Evolutionary conservation across 2,888 invertebrate species (phyloP).

Genomic region (Synanthedon formicaeformis): DNA sequence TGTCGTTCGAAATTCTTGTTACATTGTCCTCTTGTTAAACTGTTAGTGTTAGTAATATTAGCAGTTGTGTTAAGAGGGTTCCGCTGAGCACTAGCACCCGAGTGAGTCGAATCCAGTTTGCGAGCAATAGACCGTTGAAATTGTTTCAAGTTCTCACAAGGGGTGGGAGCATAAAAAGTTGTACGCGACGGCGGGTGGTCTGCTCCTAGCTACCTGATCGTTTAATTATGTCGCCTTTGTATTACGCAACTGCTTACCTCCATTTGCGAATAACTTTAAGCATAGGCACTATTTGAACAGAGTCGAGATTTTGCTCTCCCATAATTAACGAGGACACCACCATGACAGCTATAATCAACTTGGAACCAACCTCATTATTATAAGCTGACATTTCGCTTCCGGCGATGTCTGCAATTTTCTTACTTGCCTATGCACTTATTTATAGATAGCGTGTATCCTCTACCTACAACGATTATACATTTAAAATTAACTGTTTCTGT

Average conservation of each 20-base stretch:
- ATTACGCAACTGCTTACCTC: not conserved
- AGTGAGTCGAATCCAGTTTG: not conserved
- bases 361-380: not conserved
- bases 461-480: too few species aligned
- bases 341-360: not conserved
- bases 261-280: too few species aligned
- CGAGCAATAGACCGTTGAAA: not conserved
- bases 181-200: conserved; percentile 5
- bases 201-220: conserved; percentile 37
- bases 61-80: not conserved
- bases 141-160: not conserved
- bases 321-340: too few species aligned
- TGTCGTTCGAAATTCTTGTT: conserved; percentile 25
- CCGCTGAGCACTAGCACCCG: not conserved
- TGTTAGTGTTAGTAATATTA: conserved; percentile 3
- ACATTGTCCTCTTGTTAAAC: conserved; percentile 10
- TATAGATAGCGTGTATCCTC: too few species aligned
- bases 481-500: too few species aligned
- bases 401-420: not conserved
- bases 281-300: too few species aligned
- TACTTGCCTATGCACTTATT: not conserved
- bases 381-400: not conserved
- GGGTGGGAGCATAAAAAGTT: not conserved
- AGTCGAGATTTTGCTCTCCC: not conserved
- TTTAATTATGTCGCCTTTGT: conserved; percentile 25